These are phyloP conservation scores for Catharus bicknelli DNA, from an alignment of 2,113 vertebrate species.

Conservation along the genomic window DNA sequence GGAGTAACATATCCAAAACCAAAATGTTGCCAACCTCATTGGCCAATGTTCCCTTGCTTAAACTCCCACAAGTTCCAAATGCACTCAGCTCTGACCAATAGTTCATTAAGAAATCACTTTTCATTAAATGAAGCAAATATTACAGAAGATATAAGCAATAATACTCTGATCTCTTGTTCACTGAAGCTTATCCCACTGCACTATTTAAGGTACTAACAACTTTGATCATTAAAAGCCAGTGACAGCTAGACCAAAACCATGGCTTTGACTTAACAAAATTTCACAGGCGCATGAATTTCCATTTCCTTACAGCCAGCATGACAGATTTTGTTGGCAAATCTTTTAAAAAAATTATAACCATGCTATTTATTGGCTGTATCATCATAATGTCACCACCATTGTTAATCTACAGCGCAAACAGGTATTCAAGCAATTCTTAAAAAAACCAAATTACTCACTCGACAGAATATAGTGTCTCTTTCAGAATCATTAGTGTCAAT, in stretches of 20 bases:
- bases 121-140: not conserved
- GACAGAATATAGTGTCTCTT: slow-evolving; percentile 16
- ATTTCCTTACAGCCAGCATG: not conserved
- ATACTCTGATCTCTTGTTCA: not conserved
- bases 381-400: not conserved
- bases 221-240: not conserved
- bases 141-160: not conserved
- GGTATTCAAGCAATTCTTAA: slow-evolving; percentile 12
- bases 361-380: slow-evolving; percentile 24
- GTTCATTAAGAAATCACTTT: not conserved
- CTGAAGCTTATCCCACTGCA: not conserved
- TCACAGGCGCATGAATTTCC: not conserved
- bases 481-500: slow-evolving; percentile 64
- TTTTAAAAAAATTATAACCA: not conserved
- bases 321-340: not conserved
- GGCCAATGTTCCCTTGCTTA: not conserved
- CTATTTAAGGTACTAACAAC: not conserved
- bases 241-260: not conserved
- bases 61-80: not conserved
- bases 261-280: not conserved
- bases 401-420: not conserved
- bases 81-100: not conserved
- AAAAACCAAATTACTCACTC: slow-evolving; percentile 34
- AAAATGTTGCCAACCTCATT: not conserved
- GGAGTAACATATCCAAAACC: not conserved